Percentiles rank a stretch among this genome's conserved stretches.
Conservation (phyloP, 2,888 invertebrate species). For the Hydrotaea cyrtoneurina region DNA sequence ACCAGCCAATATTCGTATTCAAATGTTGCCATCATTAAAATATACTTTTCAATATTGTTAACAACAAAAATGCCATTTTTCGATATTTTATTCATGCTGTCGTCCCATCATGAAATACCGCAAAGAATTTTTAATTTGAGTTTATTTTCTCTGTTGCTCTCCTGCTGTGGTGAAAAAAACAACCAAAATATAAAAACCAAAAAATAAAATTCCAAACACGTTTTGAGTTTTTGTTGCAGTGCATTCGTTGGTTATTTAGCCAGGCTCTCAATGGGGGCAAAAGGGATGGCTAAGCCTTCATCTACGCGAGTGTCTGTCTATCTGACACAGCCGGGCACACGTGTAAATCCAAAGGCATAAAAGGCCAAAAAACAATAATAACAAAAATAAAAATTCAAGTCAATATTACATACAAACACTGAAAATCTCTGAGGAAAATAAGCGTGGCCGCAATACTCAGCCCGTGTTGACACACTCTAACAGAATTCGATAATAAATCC, state of each 20-base stretch:
- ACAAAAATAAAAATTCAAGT: constrained; percentile 3
- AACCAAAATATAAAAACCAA: neutral
- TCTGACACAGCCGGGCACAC: neutral
- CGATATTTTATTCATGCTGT: neutral
- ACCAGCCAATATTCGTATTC: no score
- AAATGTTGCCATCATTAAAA: no score
- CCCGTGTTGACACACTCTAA: neutral
- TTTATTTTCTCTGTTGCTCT: no score
- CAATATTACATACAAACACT: constrained; percentile 51
- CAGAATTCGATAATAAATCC: constrained; percentile 17
- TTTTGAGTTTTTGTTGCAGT: neutral
- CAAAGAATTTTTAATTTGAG: neutral
- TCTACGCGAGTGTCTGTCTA: neutral
- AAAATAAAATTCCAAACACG: neutral
- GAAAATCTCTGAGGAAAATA: constrained; percentile 41
- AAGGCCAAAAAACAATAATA: neutral
- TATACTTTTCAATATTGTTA: no score
- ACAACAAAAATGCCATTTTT: no score
- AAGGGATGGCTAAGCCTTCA: neutral
- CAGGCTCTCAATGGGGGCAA: neutral
- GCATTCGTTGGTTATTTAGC: no score
- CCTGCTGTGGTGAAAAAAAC: neutral
- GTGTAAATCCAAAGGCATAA: neutral
- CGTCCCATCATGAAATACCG: neutral
- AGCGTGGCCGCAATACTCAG: neutral